Conservation (phyloP, 2,888 invertebrate genomes). For the Netelia inedita region DNA sequence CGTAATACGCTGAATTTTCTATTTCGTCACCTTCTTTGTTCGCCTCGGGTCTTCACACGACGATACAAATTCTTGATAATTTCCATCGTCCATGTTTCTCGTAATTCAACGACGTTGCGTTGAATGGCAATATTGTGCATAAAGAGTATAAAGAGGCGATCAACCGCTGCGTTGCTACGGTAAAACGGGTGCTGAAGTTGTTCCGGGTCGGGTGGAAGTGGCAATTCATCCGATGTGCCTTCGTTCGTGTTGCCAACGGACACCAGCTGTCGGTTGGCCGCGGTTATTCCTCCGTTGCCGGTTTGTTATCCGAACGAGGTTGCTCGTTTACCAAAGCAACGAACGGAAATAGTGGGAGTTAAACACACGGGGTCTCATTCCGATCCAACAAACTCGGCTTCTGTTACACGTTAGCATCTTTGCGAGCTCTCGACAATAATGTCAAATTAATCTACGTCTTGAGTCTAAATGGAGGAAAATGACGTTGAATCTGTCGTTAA, state of each 20-base stretch:
- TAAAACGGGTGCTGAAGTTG: conserved; percentile 38
- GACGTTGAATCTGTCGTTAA: too few relatives aligned
- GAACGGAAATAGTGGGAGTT: conserved; percentile 35
- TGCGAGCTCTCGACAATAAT: neutral
- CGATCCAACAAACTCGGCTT: neutral
- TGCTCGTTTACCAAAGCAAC: conserved; percentile 5
- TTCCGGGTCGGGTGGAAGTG: conserved; percentile 53
- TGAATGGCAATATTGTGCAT: neutral
- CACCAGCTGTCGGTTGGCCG: neutral
- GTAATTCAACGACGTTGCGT: conserved; percentile 14
- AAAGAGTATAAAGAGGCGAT: neutral
- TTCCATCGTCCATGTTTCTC: neutral
- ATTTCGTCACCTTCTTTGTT: neutral
- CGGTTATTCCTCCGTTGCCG: conserved; percentile 11
- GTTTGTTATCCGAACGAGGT: conserved; percentile 19
- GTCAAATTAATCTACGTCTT: neutral
- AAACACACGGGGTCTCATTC: neutral
- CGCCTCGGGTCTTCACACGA: too few relatives aligned
- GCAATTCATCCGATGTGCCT: conserved; percentile 27
- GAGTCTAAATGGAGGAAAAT: neutral
- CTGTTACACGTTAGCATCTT: neutral
- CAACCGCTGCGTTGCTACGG: conserved; percentile 31
- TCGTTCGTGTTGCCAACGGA: conserved; percentile 15
- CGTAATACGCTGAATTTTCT: neutral
- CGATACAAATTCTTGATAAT: conserved; percentile 34